These are phyloP conservation scores for Notodonta ziczac DNA, from an alignment of 2,888 invertebrate genomes.

Conservation along the genomic window DNA sequence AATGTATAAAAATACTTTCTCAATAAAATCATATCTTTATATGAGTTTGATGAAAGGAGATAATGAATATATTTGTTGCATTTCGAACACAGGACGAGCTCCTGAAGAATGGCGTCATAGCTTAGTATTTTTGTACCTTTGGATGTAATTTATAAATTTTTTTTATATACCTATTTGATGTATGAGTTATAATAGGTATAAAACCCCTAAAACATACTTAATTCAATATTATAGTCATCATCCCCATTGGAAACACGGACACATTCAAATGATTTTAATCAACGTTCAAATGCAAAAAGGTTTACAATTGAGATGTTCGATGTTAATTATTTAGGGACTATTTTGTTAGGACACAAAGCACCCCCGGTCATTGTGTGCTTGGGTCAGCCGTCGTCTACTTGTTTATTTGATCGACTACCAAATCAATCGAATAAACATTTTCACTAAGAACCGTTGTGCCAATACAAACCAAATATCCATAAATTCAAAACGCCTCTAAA, in stretches of 20 bases:
- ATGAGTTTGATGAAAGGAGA: too few relatives aligned
- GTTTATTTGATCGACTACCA: constrained; percentile 55
- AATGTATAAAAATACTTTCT: too few relatives aligned
- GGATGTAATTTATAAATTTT: too few relatives aligned
- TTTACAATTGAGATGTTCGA: constrained; percentile 25
- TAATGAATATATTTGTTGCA: too few relatives aligned
- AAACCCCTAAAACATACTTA: too few relatives aligned
- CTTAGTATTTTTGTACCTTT: too few relatives aligned
- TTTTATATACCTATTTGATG: too few relatives aligned
- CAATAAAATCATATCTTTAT: too few relatives aligned
- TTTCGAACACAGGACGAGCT: too few relatives aligned
- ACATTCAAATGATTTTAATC: constrained; percentile 5
- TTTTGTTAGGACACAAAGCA: constrained; percentile 76
- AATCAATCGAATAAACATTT: constrained; percentile 14
- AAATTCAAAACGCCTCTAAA: constrained; percentile 7
- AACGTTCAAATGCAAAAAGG: constrained; percentile 18
- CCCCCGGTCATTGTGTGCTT: constrained; percentile 54
- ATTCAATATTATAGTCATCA: neutral
- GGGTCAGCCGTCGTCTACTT: constrained; percentile 64
- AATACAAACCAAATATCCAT: neutral
- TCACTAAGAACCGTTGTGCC: neutral
- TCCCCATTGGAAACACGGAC: neutral
- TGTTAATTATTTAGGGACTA: constrained; percentile 76
- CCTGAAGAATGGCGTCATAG: too few relatives aligned
- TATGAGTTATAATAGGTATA: too few relatives aligned